Conservation (phyloP, 2,888 invertebrate genomes). For the Lottia gigantea region DNA sequence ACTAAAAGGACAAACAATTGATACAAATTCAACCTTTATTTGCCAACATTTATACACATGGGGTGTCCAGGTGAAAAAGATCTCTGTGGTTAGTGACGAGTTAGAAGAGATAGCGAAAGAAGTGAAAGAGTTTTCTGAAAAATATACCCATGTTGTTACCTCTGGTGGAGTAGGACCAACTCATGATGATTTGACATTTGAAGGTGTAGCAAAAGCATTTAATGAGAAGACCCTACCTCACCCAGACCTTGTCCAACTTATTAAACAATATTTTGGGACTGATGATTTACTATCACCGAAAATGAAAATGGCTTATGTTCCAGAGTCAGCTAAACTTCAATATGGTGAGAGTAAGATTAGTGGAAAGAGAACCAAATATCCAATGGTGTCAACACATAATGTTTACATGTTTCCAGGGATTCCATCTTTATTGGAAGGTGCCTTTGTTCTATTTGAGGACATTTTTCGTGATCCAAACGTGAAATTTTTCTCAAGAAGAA, state of each 20-base stretch:
- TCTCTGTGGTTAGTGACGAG: slow-evolving; percentile 78
- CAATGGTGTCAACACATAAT: slow-evolving; percentile 72
- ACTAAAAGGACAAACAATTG: slow-evolving; percentile 77
- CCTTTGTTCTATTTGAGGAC: slow-evolving; percentile 68
- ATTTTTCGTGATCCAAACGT: slow-evolving; percentile 60
- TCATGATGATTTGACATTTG: slow-evolving; percentile 82
- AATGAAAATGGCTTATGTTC: slow-evolving; percentile 69
- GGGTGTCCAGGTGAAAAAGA: slow-evolving; percentile 76
- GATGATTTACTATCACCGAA: slow-evolving; percentile 62
- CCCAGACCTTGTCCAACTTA: slow-evolving; percentile 66
- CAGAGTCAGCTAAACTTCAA: slow-evolving; percentile 68
- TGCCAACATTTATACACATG: slow-evolving; percentile 74
- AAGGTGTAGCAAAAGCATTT: slow-evolving; percentile 74
- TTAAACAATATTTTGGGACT: slow-evolving; percentile 64
- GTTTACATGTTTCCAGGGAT: slow-evolving; percentile 80
- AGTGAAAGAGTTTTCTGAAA: slow-evolving; percentile 74
- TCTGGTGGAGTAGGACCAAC: slow-evolving; percentile 84
- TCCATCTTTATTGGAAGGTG: slow-evolving; percentile 71
- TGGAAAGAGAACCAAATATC: slow-evolving; percentile 70
- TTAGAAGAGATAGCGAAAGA: slow-evolving; percentile 76
- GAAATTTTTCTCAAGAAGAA: slow-evolving; percentile 56
- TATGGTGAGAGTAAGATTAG: slow-evolving; percentile 70
- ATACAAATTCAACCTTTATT: slow-evolving; percentile 78
- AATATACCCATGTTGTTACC: slow-evolving; percentile 78
- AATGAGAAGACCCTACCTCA: slow-evolving; percentile 64